A percentile compares a stretch with the other conserved stretches of the same genome.
Evolutionary conservation across 2,888 invertebrate species (phyloP).

Genomic region (Cephus spinipes): DNA sequence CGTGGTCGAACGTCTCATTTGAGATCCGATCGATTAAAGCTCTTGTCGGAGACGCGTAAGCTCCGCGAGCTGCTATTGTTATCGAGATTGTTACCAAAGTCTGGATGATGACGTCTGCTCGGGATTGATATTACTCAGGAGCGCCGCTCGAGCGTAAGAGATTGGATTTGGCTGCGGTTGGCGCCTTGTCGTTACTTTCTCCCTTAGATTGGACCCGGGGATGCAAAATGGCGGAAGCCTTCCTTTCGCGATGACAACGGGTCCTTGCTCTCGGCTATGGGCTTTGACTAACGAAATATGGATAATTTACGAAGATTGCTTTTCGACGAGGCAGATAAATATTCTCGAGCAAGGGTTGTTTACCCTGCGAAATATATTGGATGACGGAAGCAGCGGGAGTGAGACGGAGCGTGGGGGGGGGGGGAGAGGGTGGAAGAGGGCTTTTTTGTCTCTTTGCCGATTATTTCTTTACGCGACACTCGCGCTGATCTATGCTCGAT

Average conservation of each 20-base stretch:
- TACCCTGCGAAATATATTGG: too few species aligned
- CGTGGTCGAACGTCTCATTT: constrained; percentile 16
- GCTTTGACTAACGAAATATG: not conserved
- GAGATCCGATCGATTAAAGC: not conserved
- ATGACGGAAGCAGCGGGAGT: too few species aligned
- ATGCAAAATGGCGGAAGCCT: not conserved
- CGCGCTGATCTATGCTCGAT: not conserved
- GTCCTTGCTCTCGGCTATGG: not conserved
- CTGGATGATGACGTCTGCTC: not conserved
- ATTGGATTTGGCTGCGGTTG: not conserved
- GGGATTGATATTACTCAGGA: not conserved
- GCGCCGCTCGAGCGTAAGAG: not conserved
- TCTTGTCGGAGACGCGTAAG: not conserved
- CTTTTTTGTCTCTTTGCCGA: not conserved
- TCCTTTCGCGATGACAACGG: not conserved
- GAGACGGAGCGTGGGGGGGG: too few species aligned
- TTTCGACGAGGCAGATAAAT: not conserved
- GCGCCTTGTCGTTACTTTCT: not conserved
- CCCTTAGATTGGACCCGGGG: not conserved
- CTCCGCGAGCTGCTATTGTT: not conserved
- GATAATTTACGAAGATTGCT: not conserved
- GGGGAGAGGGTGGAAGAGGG: too few species aligned
- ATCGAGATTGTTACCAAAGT: not conserved
- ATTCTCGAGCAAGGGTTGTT: too few species aligned
- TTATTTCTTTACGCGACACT: not conserved